Base-by-base conservation (phyloP, 2,888 invertebrate genomes). In the Anthophora plumipes region DNA sequence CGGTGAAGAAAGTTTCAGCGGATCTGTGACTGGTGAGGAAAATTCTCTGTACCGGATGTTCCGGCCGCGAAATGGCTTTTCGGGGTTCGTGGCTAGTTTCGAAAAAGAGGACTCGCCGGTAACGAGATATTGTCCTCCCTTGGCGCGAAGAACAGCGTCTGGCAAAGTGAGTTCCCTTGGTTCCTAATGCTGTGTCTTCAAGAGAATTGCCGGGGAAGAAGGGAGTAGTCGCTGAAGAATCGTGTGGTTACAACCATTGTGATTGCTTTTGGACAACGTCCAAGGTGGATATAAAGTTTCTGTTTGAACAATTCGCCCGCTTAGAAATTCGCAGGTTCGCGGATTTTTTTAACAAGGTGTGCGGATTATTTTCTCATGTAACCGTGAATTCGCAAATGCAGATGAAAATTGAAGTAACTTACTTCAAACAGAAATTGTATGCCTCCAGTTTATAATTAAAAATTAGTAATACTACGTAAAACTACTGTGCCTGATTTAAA, bases 61-160 rank as follows among this genome's bases (percentile, higher is more conserved):
- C 67, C 70, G 59, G 46, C 73, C 79, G 80, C 75, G 83, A 83
- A 87, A 87, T 87, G 85, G 81, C 87, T 86, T 86, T 83, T 80
- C 78, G 69, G 59, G 85, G 69, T 80, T 83, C 64, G 57, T 60
- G 69, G 70, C 22, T 66, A 64, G 46, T 69, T 25, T 66, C 76
- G 77, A 76, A 74, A 37, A 79, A 69, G 75, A 72, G 74, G 46
- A 55, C 78, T 77, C 64, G n/a, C 73, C 31, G 43, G 80, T 75
- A 86, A 86, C 86, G 86, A 86, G 86, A 81, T 86, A 86, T 86
- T 73, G 86, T 82, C 76, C 71, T 20, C 39, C 57, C 37, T 46
- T 37, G 55, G 68, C 55, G 68, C 59, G 67, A 63, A 43, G 69
- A 55, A 66, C 66, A 63, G 54, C 61, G 66, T 59, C 73, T 61